Conservation (phyloP, 1,140 invertebrate species). For the Pachypeltis micranthus region DNA sequence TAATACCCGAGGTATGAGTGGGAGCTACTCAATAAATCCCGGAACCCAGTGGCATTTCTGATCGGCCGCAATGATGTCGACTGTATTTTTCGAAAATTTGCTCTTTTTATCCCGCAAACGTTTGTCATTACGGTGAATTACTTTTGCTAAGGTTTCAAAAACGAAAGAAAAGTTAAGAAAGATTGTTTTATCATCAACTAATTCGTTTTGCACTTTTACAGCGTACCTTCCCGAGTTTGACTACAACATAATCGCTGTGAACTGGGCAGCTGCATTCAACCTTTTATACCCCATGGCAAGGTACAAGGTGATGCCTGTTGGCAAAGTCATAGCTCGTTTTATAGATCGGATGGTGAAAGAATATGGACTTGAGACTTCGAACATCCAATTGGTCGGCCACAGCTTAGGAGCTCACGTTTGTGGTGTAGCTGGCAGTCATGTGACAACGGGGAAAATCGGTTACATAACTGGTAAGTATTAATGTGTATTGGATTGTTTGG, state of each 20-base stretch:
- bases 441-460: slow-evolving; percentile 45
- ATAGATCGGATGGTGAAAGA: slow-evolving; percentile 19
- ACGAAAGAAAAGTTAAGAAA: no score
- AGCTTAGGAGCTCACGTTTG: slow-evolving; percentile 61
- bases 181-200: no score
- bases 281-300: slow-evolving; percentile 32
- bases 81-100: no score
- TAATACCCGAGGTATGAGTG: no score
- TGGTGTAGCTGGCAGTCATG: slow-evolving; percentile 53
- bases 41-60: no score
- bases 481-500: no score
- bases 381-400: slow-evolving; percentile 62
- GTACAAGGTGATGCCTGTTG: slow-evolving; percentile 26
- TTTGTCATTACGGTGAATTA: no score
- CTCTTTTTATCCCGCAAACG: no score
- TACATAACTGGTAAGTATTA: slow-evolving; percentile 46
- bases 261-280: slow-evolving; percentile 42
- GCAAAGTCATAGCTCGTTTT: slow-evolving; percentile 29
- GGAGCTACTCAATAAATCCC: no score
- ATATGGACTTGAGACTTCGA: slow-evolving; percentile 29
- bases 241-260: slow-evolving; percentile 48
- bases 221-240: slow-evolving; percentile 42
- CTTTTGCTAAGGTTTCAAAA: no score
- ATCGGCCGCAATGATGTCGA: no score
- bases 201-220: no score